Evolutionary conservation across 1,140 invertebrate species (phyloP).

Genomic region (Cydia fagiglandana): DNA sequence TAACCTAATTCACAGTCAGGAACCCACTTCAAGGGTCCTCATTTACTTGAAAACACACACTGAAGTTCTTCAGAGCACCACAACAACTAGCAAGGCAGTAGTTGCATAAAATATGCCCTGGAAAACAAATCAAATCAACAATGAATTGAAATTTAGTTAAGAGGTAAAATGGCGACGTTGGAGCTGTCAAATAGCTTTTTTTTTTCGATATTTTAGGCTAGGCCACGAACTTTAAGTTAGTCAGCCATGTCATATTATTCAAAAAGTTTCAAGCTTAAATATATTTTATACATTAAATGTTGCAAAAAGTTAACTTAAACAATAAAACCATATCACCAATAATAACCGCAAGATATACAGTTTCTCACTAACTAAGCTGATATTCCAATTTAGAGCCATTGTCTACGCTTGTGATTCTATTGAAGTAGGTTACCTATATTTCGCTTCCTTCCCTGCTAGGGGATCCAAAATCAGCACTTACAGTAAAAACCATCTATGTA

Average conservation of each 20-base stretch:
- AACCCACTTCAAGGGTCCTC: not conserved
- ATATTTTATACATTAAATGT: too few relatives aligned
- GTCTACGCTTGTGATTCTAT: too few relatives aligned
- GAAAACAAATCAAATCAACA: constrained; percentile 7
- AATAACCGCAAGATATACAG: too few relatives aligned
- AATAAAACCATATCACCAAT: too few relatives aligned
- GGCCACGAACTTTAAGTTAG: not conserved
- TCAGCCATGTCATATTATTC: constrained; percentile 1
- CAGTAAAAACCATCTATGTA: too few relatives aligned
- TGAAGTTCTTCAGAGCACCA: not conserved
- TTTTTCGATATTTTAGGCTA: not conserved
- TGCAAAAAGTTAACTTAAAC: too few relatives aligned
- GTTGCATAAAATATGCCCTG: constrained; percentile 6
- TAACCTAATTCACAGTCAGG: not conserved
- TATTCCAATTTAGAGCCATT: too few relatives aligned
- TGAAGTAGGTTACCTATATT: too few relatives aligned
- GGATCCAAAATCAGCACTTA: too few relatives aligned
- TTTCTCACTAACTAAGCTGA: too few relatives aligned
- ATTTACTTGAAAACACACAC: not conserved
- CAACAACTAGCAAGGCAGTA: not conserved
- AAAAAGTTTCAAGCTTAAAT: constrained; percentile 38
- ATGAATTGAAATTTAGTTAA: not conserved
- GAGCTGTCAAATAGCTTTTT: not conserved
- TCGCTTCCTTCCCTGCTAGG: too few relatives aligned
- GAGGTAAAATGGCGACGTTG: not conserved